Conservation (phyloP, 1,140 invertebrate species). For the Drosophila chauvacae region DNA sequence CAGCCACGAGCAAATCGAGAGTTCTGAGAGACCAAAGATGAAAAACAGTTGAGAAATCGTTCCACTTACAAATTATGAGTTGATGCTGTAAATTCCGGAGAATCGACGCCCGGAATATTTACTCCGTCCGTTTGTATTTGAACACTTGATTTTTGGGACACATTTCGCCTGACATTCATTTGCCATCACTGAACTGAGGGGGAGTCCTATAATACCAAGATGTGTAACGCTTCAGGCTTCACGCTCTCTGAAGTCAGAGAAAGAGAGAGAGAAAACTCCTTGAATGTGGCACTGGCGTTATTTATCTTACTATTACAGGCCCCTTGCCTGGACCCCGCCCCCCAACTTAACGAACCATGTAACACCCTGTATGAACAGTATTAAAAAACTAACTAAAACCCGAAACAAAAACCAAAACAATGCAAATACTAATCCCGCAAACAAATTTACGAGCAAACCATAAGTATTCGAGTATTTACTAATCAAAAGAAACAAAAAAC, state of each 20-base stretch:
- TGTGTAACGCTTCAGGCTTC: neutral
- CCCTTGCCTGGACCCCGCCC: neutral
- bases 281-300: neutral
- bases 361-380: slow-evolving; percentile 55
- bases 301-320: neutral
- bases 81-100: slow-evolving; percentile 27
- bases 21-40: neutral
- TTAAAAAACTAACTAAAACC: slow-evolving; percentile 55
- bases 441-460: slow-evolving; percentile 23
- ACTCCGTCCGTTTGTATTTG: slow-evolving; percentile 57
- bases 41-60: neutral
- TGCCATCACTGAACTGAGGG: slow-evolving; percentile 17
- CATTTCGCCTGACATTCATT: slow-evolving; percentile 15
- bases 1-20: neutral
- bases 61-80: neutral
- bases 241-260: neutral
- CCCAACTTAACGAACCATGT: slow-evolving; percentile 9
- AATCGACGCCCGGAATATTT: slow-evolving; percentile 33
- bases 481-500: slow-evolving; percentile 13
- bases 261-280: neutral
- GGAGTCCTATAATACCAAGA: neutral
- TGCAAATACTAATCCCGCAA: slow-evolving; percentile 8
- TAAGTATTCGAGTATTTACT: slow-evolving; percentile 61
- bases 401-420: slow-evolving; percentile 11
- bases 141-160: slow-evolving; percentile 24